phyloP scores from a whole-genome alignment of 2,888 invertebrate species.

The Caenorhabditis drosophilae region DNA sequence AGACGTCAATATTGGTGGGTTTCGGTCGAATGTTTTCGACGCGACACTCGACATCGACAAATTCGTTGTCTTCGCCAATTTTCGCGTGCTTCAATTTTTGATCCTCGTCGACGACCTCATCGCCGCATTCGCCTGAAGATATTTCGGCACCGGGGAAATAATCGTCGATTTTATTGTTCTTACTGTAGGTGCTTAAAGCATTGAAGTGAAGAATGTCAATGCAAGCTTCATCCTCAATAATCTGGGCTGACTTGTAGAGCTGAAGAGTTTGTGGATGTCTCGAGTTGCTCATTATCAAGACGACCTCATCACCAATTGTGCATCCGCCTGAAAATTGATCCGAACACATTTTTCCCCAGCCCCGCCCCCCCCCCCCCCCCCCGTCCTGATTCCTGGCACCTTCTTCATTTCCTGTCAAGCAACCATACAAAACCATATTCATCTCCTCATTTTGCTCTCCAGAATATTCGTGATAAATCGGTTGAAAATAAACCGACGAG shows the following conservation, averaged over 20 bases:
- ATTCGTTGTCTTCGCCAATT: constrained; percentile 55
- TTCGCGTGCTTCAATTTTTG: constrained; percentile 53
- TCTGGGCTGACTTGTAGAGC: constrained; percentile 55
- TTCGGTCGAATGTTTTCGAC: constrained; percentile 46
- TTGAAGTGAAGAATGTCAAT: constrained; percentile 54
- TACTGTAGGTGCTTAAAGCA: constrained; percentile 53
- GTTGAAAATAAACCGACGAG: constrained; percentile 45
- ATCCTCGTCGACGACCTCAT: constrained; percentile 53
- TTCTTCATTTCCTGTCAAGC: constrained; percentile 35
- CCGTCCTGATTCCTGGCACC: too few species aligned
- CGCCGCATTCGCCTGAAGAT: constrained; percentile 51
- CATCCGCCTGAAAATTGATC: constrained; percentile 29
- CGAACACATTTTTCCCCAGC: not conserved
- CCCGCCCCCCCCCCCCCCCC: not conserved
- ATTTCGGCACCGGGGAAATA: not conserved
- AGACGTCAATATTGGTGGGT: constrained; percentile 33
- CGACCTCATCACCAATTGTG: constrained; percentile 42
- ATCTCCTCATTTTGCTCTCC: constrained; percentile 58
- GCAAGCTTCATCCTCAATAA: constrained; percentile 55
- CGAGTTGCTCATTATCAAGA: constrained; percentile 53
- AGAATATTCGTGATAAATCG: constrained; percentile 52
- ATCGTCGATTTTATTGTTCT: not conserved
- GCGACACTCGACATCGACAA: constrained; percentile 57
- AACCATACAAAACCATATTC: constrained; percentile 54
- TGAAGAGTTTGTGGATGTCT: constrained; percentile 56